A percentile compares a stretch with the other conserved stretches of the same genome.
Conservation (phyloP, 2,888 invertebrate genomes). For the Dolichomitus sp. region DNA sequence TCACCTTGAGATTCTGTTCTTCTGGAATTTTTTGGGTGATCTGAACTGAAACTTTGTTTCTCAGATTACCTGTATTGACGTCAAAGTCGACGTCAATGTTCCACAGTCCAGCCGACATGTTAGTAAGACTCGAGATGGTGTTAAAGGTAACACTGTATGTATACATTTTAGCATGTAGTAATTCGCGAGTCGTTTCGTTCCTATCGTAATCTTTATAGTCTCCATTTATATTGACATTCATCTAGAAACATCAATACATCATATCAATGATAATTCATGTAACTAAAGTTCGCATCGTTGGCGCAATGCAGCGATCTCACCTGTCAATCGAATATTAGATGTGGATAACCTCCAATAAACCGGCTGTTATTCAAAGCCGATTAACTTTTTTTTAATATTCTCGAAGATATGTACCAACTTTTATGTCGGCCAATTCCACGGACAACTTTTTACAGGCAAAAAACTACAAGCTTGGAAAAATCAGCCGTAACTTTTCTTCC, state of each 20-base stretch:
- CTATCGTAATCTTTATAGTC: constrained; percentile 71
- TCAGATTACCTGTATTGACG: constrained; percentile 77
- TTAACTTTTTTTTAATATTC: too few relatives aligned
- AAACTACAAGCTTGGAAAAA: too few relatives aligned
- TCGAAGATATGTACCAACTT: too few relatives aligned
- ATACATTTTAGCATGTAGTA: constrained; percentile 57
- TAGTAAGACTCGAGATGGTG: constrained; percentile 75
- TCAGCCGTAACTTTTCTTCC: too few relatives aligned
- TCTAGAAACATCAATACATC: constrained; percentile 56
- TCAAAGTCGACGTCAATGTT: constrained; percentile 79
- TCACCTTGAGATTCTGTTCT: constrained; percentile 80
- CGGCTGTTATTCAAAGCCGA: too few relatives aligned
- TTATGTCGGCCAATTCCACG: too few relatives aligned
- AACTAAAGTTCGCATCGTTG: too few relatives aligned
- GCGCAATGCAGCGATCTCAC: too few relatives aligned
- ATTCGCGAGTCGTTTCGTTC: constrained; percentile 60
- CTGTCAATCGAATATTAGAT: too few relatives aligned
- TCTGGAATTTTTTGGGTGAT: constrained; percentile 80
- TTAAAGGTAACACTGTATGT: constrained; percentile 77
- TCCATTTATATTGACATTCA: constrained; percentile 77
- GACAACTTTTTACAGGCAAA: too few relatives aligned
- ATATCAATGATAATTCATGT: constrained; percentile 18
- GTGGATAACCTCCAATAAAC: too few relatives aligned
- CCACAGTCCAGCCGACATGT: constrained; percentile 78
- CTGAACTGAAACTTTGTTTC: constrained; percentile 77